Base-by-base conservation (phyloP, 2,888 invertebrate species). In the Furcula furcula region DNA sequence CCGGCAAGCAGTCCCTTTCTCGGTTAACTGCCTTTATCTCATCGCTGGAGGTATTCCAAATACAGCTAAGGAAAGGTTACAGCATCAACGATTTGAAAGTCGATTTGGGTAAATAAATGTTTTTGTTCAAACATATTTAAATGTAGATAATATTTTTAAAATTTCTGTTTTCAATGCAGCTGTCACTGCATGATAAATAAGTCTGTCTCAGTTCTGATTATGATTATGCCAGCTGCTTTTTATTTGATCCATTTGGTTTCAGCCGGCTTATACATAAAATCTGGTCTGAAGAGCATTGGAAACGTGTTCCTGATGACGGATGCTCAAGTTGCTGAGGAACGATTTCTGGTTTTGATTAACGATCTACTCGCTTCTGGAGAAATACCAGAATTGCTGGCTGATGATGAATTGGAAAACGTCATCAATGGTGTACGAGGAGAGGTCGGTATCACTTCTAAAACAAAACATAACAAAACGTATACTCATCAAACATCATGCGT, bases 331-430 rank as follows among this genome's bases (percentile, higher is more conserved):
- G 94, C 97, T 0, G 95, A 97, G 25, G 98, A 98, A 74, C 91
- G 92, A 29, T 98, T 97, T 78, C 86, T 98, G 18, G 98, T 98
- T 2, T 90, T 97, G 7, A 94, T 98, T 32, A 98, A 98, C 69
- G 98, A 98, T 72, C 90, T 98, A 83, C 86, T 98, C 33, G 97
- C 98, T 0, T 97, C 97, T 0, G 98, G 98, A 2, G 97, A 98
- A 82, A 96, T 98, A 40, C 94, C 96, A 0, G 98, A 97, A 50
- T 86, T 98, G 29, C 93, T 98, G 52, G 90, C 95, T 0, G 98
- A 98, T 67, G 98, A 98, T 57, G 97, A 98, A 62, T 86, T 94
- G 0, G 98, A 98, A 55, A 95, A 95, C 64, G 92, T 98, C 23
- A 92, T 97, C 11, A 92, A 91, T 46, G 92, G 92, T 0, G 91